phyloP scores from a whole-genome alignment of 2,888 invertebrate genomes.

The Dorcus hopei region DNA sequence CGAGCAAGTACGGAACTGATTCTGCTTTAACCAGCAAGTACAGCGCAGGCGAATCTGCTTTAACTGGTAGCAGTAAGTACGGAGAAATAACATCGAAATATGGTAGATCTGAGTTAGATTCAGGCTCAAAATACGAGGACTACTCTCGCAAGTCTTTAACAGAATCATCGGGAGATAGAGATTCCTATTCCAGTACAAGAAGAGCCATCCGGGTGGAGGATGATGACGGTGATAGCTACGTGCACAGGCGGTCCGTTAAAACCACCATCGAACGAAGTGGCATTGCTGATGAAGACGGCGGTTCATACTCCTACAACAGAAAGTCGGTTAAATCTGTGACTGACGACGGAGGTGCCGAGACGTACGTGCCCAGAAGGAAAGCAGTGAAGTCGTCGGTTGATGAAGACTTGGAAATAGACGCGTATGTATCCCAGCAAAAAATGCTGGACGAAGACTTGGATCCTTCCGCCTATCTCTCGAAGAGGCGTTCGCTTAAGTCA shows the following conservation, averaged over 20 bases:
- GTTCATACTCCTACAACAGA: slow-evolving; percentile 13
- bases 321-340: slow-evolving; percentile 6
- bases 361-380: slow-evolving; percentile 10
- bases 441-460: slow-evolving; percentile 20
- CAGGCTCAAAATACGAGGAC: slow-evolving; percentile 18
- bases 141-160: slow-evolving; percentile 8
- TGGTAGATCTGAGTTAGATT: slow-evolving; percentile 13
- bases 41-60: not conserved
- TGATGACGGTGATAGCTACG: slow-evolving; percentile 35
- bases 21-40: not conserved
- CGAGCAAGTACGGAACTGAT: slow-evolving; percentile 4
- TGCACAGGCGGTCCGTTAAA: slow-evolving; percentile 33
- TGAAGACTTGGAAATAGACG: slow-evolving; percentile 14
- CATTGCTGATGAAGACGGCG: slow-evolving; percentile 27
- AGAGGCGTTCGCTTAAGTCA: slow-evolving; percentile 14
- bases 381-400: slow-evolving; percentile 6
- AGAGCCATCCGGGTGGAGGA: slow-evolving; percentile 10
- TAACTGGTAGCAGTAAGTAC: slow-evolving; percentile 7
- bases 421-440: slow-evolving; percentile 15
- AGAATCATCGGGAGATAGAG: slow-evolving; percentile 14
- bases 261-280: slow-evolving; percentile 34
- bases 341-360: slow-evolving; percentile 15
- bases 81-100: slow-evolving; percentile 19
- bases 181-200: slow-evolving; percentile 30
- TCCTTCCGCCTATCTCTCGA: slow-evolving; percentile 23